Evolutionary conservation across 2,888 invertebrate species (phyloP).

Genomic region (Acronicta alni): DNA sequence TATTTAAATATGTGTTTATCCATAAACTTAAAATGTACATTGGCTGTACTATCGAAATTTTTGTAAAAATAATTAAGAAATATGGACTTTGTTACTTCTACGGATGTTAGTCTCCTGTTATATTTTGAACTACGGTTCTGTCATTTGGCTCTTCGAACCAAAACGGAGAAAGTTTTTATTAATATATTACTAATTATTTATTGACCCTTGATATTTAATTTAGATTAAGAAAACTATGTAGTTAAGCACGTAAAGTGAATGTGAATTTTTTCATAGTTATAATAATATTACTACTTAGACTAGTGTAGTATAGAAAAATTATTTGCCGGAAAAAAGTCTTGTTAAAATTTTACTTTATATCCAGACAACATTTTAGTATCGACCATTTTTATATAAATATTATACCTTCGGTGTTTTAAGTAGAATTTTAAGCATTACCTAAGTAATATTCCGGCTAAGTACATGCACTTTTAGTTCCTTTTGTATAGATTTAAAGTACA

Average conservation of each 20-base stretch:
- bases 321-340: constrained; percentile 58
- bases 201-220: constrained; percentile 82
- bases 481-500: constrained; percentile 77
- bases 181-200: constrained; percentile 89
- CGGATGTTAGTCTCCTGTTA: constrained; percentile 37
- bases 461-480: constrained; percentile 86
- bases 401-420: constrained; percentile 58
- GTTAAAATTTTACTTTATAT: constrained; percentile 24
- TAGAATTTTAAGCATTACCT: constrained; percentile 71
- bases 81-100: constrained; percentile 28
- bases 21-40: constrained; percentile 12
- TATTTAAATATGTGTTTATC: constrained; percentile 13
- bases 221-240: constrained; percentile 65
- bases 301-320: constrained; percentile 57
- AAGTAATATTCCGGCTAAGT: constrained; percentile 77
- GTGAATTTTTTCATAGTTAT: constrained; percentile 83
- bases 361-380: constrained; percentile 42
- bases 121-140: constrained; percentile 33
- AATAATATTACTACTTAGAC: constrained; percentile 62
- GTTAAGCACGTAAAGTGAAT: constrained; percentile 66
- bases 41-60: constrained; percentile 21
- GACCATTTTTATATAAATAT: constrained; percentile 24
- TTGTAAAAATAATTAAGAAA: constrained; percentile 40
- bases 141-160: constrained; percentile 58
- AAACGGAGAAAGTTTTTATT: constrained; percentile 70